phyloP scores from a whole-genome alignment of 1,140 invertebrate genomes.

The Drosophila mojavensis region DNA sequence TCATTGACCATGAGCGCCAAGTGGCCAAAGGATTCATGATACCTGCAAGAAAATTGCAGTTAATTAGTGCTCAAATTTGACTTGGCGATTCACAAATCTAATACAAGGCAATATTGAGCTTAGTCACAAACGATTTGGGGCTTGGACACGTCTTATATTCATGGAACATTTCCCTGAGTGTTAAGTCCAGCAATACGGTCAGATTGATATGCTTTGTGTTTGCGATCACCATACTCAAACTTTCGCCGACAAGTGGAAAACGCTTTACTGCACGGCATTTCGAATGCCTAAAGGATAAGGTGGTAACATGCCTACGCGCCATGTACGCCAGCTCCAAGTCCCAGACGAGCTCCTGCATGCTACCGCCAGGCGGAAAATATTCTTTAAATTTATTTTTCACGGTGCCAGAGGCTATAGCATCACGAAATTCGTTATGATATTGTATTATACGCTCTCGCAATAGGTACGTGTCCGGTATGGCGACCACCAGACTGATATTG shows the following conservation, averaged over 20 bases:
- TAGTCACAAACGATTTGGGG: not conserved
- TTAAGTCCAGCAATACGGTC: not conserved
- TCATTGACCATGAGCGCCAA: slow-evolving; percentile 40
- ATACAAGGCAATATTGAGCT: not conserved
- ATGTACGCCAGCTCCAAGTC: slow-evolving; percentile 61
- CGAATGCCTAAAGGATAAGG: slow-evolving; percentile 53
- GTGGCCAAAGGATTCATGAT: not conserved
- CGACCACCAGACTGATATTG: not conserved
- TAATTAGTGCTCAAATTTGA: no score
- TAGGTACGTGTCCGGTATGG: slow-evolving; percentile 28
- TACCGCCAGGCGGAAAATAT: slow-evolving; percentile 25
- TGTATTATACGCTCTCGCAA: slow-evolving; percentile 2
- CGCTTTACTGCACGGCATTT: slow-evolving; percentile 37
- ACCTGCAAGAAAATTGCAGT: not conserved
- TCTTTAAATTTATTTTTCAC: slow-evolving; percentile 3
- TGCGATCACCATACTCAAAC: not conserved
- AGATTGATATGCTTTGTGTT: not conserved
- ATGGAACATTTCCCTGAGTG: slow-evolving; percentile 16
- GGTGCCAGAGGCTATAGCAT: slow-evolving; percentile 41
- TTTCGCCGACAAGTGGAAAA: slow-evolving; percentile 44
- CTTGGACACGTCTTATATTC: not conserved
- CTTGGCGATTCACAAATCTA: not conserved
- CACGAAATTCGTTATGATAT: slow-evolving; percentile 29
- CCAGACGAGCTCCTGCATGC: slow-evolving; percentile 68
- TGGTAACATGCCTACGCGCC: slow-evolving; percentile 47